Evolutionary conservation across 2,888 invertebrate genomes (phyloP).

Genomic region (Athalia circularis): DNA sequence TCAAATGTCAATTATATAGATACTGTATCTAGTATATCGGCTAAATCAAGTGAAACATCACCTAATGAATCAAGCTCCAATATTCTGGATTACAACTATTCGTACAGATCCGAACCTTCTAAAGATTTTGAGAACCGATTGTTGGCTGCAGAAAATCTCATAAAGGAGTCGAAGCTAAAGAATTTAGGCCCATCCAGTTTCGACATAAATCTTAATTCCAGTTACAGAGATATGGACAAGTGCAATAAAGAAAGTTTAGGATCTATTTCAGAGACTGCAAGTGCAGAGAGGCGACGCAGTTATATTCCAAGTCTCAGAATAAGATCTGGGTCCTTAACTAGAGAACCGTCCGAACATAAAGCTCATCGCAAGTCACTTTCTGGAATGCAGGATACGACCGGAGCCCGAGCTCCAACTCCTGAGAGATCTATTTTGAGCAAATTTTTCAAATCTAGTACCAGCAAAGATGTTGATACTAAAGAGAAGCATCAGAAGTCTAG

Average conservation of each 20-base stretch:
- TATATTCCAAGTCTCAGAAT: slow-evolving; percentile 67
- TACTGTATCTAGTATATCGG: slow-evolving; percentile 59
- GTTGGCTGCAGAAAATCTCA: slow-evolving; percentile 69
- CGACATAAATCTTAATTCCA: slow-evolving; percentile 61
- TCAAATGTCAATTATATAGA: slow-evolving; percentile 58
- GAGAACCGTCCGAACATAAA: slow-evolving; percentile 58
- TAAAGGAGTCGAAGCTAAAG: slow-evolving; percentile 68
- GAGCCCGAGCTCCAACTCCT: slow-evolving; percentile 61
- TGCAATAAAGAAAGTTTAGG: slow-evolving; percentile 65
- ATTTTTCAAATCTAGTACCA: slow-evolving; percentile 76
- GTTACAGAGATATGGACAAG: slow-evolving; percentile 66
- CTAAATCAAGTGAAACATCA: slow-evolving; percentile 64
- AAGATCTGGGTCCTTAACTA: slow-evolving; percentile 66
- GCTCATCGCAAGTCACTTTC: slow-evolving; percentile 53
- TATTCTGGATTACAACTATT: slow-evolving; percentile 56
- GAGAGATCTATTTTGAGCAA: slow-evolving; percentile 78
- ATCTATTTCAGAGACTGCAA: slow-evolving; percentile 60
- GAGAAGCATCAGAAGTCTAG: slow-evolving; percentile 64
- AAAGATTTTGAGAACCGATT: slow-evolving; percentile 66
- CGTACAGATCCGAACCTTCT: slow-evolving; percentile 54
- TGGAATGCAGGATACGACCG: slow-evolving; percentile 55
- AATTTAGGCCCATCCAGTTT: slow-evolving; percentile 61
- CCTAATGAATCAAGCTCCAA: slow-evolving; percentile 66
- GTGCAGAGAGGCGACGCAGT: slow-evolving; percentile 62
- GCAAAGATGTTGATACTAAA: slow-evolving; percentile 53